phyloP scores from a whole-genome alignment of 2,113 vertebrate genomes.

The Eleginops maclovinus region DNA sequence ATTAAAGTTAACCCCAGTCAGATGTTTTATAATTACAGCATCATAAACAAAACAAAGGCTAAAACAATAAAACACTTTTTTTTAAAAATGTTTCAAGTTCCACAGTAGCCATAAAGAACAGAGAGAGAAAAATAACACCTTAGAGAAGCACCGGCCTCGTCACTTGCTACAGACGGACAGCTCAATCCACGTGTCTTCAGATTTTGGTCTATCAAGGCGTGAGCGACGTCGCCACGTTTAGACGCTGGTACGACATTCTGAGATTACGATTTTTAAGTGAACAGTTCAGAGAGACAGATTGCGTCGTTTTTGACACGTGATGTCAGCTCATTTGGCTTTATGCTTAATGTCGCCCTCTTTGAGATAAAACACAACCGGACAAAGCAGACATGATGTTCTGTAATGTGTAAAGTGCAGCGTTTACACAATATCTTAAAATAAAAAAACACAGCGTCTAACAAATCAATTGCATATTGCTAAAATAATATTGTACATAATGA shows the following conservation, averaged over 20 bases:
- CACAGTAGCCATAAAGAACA: slow-evolving; percentile 76
- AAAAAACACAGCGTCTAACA: slow-evolving; percentile 52
- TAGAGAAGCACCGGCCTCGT: slow-evolving; percentile 70
- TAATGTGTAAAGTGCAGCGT: slow-evolving; percentile 77
- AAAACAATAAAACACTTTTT: slow-evolving; percentile 72
- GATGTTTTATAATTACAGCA: slow-evolving; percentile 82
- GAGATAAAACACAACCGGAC: slow-evolving; percentile 27
- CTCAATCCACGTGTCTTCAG: slow-evolving; percentile 36
- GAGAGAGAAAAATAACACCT: slow-evolving; percentile 62
- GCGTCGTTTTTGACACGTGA: not conserved
- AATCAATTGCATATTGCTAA: slow-evolving; percentile 65
- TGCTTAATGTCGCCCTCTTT: slow-evolving; percentile 35
- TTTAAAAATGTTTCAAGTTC: slow-evolving; percentile 76
- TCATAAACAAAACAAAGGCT: slow-evolving; percentile 74
- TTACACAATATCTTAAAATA: slow-evolving; percentile 64
- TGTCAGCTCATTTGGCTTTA: slow-evolving; percentile 63
- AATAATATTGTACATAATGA: slow-evolving; percentile 53
- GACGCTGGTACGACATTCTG: slow-evolving; percentile 36
- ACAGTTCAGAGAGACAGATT: slow-evolving; percentile 32
- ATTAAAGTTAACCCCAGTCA: slow-evolving; percentile 83
- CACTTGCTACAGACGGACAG: slow-evolving; percentile 64
- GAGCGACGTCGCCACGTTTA: slow-evolving; percentile 20
- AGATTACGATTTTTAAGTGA: slow-evolving; percentile 29
- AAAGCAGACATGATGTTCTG: slow-evolving; percentile 7
- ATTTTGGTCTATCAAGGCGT: slow-evolving; percentile 43